These are phyloP conservation scores for Cryptotis parvus DNA, from an alignment of 2,113 vertebrate genomes.

Conservation along the genomic window DNA sequence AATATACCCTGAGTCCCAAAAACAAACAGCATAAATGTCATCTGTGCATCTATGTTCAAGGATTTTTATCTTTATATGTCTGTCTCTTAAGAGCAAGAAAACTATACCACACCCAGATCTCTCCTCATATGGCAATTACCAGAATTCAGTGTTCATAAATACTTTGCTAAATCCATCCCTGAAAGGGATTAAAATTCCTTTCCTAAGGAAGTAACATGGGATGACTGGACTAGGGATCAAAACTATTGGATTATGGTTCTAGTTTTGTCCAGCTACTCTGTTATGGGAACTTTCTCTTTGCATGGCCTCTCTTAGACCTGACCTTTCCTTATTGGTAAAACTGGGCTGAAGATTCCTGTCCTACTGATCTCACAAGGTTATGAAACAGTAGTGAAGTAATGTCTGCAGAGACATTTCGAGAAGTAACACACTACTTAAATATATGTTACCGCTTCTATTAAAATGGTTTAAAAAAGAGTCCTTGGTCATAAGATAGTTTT, in stretches of 20 bases:
- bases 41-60: no score
- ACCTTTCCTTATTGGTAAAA: conserved; percentile 27
- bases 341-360: not conserved
- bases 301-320: not conserved
- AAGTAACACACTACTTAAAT: not conserved
- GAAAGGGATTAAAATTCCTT: no score
- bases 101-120: not conserved
- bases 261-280: not conserved
- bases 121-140: not conserved
- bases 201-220: no score
- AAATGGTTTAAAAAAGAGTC: conserved; percentile 18
- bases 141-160: not conserved
- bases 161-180: not conserved
- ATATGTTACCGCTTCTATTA: not conserved
- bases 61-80: not conserved
- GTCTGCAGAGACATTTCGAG: conserved; percentile 20
- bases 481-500: not conserved
- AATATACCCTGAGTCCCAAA: no score
- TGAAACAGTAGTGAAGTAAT: conserved; percentile 55
- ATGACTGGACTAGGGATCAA: not conserved
- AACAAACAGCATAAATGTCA: no score
- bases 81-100: not conserved
- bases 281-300: not conserved
- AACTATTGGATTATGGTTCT: not conserved
- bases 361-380: conserved; percentile 29